Conservation (phyloP, 2,888 invertebrate species). For the Celastrina argiolus region DNA sequence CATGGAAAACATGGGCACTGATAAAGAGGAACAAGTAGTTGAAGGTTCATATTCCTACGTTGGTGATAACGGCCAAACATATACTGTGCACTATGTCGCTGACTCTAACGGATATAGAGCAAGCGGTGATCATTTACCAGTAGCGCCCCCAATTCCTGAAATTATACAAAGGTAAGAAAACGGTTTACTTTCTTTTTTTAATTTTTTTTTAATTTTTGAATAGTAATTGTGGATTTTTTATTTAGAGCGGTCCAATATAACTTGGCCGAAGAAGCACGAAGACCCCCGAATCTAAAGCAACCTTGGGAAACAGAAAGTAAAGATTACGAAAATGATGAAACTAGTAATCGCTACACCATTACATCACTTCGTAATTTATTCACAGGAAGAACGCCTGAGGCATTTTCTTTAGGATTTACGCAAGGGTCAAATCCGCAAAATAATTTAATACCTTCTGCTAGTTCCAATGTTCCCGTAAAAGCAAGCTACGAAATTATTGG, state of each 20-base stretch:
- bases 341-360: constrained; percentile 44
- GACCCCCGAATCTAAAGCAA: constrained; percentile 55
- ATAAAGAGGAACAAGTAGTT: constrained; percentile 78
- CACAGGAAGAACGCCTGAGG: constrained; percentile 68
- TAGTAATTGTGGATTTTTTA: constrained; percentile 22
- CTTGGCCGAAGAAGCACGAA: constrained; percentile 69
- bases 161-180: constrained; percentile 77
- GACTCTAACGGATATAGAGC: constrained; percentile 88
- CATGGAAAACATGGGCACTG: constrained; percentile 76
- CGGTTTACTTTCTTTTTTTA: background rate
- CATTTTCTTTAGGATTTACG: constrained; percentile 63
- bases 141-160: constrained; percentile 85
- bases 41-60: constrained; percentile 81
- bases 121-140: constrained; percentile 86
- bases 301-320: constrained; percentile 56
- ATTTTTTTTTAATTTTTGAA: background rate
- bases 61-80: constrained; percentile 79
- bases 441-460: constrained; percentile 52
- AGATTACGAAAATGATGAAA: constrained; percentile 48
- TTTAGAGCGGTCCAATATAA: constrained; percentile 68
- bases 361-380: constrained; percentile 54
- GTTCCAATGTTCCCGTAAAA: constrained; percentile 53
- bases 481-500: constrained; percentile 47
- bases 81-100: constrained; percentile 82
- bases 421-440: constrained; percentile 51